Conservation (phyloP, 1,140 invertebrate genomes). For the Wasmannia auropunctata region DNA sequence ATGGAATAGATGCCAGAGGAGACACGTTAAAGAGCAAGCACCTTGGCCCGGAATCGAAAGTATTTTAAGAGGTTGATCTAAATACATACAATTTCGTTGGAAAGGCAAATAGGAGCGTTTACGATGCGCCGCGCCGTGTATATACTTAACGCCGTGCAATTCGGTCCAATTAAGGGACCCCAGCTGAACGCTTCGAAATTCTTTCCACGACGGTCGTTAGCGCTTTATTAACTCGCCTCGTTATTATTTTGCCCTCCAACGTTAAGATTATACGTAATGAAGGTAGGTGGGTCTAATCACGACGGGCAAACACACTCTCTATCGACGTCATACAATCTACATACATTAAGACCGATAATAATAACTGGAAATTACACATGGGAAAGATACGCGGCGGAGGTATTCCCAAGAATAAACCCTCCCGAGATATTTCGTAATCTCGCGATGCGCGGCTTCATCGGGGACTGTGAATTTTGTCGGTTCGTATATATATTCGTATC, state of each 20-base stretch:
- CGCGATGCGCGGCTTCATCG: not conserved
- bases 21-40: not conserved
- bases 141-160: slow-evolving; percentile 19
- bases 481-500: not conserved
- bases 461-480: not conserved
- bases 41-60: not conserved
- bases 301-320: slow-evolving; percentile 14
- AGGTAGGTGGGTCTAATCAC: slow-evolving; percentile 27
- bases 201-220: slow-evolving; percentile 36
- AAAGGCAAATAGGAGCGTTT: not conserved
- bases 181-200: slow-evolving; percentile 10
- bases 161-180: slow-evolving; percentile 43
- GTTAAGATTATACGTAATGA: slow-evolving; percentile 41
- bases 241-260: slow-evolving; percentile 33
- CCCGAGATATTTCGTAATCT: slow-evolving; percentile 2
- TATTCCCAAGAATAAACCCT: slow-evolving; percentile 9
- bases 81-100: slow-evolving; percentile 43
- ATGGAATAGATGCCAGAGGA: not conserved
- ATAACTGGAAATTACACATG: slow-evolving; percentile 29
- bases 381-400: not conserved
- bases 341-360: slow-evolving; percentile 40
- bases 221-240: slow-evolving; percentile 42
- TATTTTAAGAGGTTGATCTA: not conserved
- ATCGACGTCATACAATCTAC: slow-evolving; percentile 45
- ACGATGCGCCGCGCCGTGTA: not conserved